Percentiles rank a stretch among this genome's conserved stretches.
phyloP scores from a whole-genome alignment of 1,140 invertebrate genomes.

The Drosophila tani region DNA sequence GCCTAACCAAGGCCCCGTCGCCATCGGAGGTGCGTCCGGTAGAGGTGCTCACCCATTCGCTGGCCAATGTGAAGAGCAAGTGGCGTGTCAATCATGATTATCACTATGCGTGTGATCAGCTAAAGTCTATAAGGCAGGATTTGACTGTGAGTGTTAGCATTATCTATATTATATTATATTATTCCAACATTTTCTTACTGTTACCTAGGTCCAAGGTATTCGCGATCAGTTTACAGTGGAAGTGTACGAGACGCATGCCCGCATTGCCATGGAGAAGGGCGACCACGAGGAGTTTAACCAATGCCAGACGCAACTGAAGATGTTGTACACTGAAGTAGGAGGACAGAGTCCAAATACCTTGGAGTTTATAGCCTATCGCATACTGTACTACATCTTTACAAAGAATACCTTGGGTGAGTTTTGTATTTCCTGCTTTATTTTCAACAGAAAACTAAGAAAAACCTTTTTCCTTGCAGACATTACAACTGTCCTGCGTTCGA shows the following conservation, averaged over 20 bases:
- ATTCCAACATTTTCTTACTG: not conserved
- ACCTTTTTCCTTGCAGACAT: constrained; percentile 89
- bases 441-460: not conserved
- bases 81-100: constrained; percentile 97
- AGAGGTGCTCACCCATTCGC: constrained; percentile 92
- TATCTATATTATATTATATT: not conserved
- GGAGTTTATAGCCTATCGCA: constrained; percentile 98
- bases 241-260: constrained; percentile 99
- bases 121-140: constrained; percentile 99
- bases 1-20: constrained; percentile 97
- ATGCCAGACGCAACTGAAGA: constrained; percentile 98
- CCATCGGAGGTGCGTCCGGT: constrained; percentile 95
- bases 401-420: constrained; percentile 96
- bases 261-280: constrained; percentile 98
- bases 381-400: constrained; percentile 98
- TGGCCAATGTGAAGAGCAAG: constrained; percentile 95
- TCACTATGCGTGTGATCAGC: constrained; percentile 98
- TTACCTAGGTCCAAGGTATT: constrained; percentile 94
- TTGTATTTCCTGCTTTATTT: not conserved
- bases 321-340: constrained; percentile 92
- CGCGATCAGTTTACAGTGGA: constrained; percentile 96
- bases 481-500: constrained; percentile 93
- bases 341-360: constrained; percentile 89
- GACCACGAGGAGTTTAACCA: constrained; percentile 99
- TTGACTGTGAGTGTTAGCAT: constrained; percentile 91